Evolutionary conservation across 2,113 vertebrate species (phyloP).

Genomic region (Cricetomys ansorgei): DNA sequence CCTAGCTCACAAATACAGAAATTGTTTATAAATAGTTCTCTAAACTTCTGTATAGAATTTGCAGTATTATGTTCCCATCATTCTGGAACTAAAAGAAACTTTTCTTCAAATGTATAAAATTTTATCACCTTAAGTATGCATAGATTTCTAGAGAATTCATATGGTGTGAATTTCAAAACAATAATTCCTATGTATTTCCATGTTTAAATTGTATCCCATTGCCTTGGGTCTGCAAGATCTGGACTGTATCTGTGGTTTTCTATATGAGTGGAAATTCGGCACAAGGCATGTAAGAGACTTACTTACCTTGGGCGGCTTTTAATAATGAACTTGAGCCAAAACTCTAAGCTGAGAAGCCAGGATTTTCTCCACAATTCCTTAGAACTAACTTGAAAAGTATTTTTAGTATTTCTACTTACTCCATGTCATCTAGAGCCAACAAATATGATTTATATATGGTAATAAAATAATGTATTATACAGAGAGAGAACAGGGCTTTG

Average conservation of each 20-base stretch:
- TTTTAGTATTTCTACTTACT: conserved; percentile 67
- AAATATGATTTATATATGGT: conserved; percentile 22
- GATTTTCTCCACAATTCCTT: conserved; percentile 21
- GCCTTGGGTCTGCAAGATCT: background rate
- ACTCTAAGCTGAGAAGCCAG: background rate
- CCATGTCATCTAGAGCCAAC: conserved; percentile 25
- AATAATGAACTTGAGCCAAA: background rate
- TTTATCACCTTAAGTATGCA: background rate
- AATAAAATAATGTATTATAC: conserved; percentile 21
- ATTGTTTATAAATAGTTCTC: conserved; percentile 35
- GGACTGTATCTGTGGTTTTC: background rate
- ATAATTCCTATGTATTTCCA: background rate
- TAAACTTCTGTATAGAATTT: conserved; percentile 5
- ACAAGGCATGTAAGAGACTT: background rate
- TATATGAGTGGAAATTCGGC: background rate
- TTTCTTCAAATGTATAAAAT: conserved; percentile 15
- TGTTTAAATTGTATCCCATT: background rate
- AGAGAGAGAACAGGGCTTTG: conserved; percentile 1
- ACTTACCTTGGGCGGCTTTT: background rate
- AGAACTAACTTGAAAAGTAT: conserved; percentile 51
- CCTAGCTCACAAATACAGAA: conserved; percentile 46
- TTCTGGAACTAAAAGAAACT: background rate
- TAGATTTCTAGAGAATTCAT: background rate
- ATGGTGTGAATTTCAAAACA: conserved; percentile 6
- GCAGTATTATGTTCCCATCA: background rate